These are phyloP conservation scores for Pseudolaguvia tuberculata DNA, from an alignment of 2,113 vertebrate species.

Conservation along the genomic window DNA sequence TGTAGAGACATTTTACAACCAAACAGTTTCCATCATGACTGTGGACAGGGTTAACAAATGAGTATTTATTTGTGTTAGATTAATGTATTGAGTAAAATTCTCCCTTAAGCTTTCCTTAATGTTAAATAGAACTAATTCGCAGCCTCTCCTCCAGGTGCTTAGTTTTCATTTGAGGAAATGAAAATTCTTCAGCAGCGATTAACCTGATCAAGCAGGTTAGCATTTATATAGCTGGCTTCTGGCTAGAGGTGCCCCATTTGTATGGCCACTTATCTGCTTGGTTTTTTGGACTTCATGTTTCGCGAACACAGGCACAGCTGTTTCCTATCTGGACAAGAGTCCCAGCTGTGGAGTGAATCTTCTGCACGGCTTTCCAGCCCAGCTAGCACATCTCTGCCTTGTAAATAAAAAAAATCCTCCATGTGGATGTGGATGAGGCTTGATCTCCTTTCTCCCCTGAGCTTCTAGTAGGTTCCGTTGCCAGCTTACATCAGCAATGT, in stretches of 20 bases:
- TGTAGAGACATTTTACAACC: too few relatives aligned
- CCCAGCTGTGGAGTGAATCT: conserved; percentile 42
- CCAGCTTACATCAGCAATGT: conserved; percentile 40
- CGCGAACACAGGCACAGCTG: conserved; percentile 42
- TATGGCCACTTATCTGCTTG: conserved; percentile 18
- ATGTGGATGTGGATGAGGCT: conserved; percentile 41
- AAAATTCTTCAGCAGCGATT: neutral
- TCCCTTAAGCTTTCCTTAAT: neutral
- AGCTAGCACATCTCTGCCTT: conserved; percentile 37
- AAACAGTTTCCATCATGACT: neutral
- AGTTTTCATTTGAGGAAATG: neutral
- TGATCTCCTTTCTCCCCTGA: conserved; percentile 40
- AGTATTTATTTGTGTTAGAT: neutral
- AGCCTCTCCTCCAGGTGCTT: neutral
- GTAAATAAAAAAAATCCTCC: conserved; percentile 35
- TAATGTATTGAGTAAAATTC: neutral
- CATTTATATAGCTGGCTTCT: conserved; percentile 25
- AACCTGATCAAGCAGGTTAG: conserved; percentile 19
- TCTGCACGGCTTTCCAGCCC: conserved; percentile 33
- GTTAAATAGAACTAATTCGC: neutral
- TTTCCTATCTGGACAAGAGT: conserved; percentile 44
- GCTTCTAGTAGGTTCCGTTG: conserved; percentile 25
- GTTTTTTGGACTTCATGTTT: conserved; percentile 30
- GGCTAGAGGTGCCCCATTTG: conserved; percentile 7
- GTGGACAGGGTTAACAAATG: neutral